Evolutionary conservation across 2,888 invertebrate genomes (phyloP), one percentile per base, ranked within the genome.

Genomic region (Lochmaea capreae): DNA sequence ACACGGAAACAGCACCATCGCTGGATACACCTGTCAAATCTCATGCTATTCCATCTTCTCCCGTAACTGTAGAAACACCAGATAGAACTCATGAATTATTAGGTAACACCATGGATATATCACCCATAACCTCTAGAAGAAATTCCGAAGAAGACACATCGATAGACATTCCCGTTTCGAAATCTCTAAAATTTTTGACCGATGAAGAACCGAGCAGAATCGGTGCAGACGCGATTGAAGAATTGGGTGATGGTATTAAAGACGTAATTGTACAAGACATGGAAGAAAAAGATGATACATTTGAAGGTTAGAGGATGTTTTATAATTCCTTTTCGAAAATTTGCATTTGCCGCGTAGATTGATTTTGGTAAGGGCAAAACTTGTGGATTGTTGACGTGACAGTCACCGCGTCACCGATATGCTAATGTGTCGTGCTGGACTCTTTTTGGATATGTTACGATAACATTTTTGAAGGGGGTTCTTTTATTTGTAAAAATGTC

Each of bases 61-160:
- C 87, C 5, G 71, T 86, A 42, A 82, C 79, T 5, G 76, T 77
- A 1, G 85, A 85, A 52, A 87, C 87, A 0, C 86, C 87, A 8
- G 84, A 79, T 54, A 81, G 83, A 75, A 86, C 89, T 72, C 85
- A 87, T 80, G 91, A 91, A 82, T 89, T 92, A 73, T 82, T 91
- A 16, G 89, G 89, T 79, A 88, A 88, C 76, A 91, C 91, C 10
- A 78, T 89, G 18, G 89, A 91, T 83, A 91, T 92, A 84, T 92
- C 91, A 0, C 92, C 91, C 0, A 91, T 91, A 73, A 89, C 89
- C 84, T 85, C 80, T 0, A 80, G 81, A 49, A 71, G 70, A 49
- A 63, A 72, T 62, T 77, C 79, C 8, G 68, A 68, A 49, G 71
- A 59, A 16, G 79, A 77, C 1, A 67, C 59, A 10, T 71, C 73